Conservation (phyloP, 2,797 vertebrate genomes). For the Champsocephalus esox region DNA sequence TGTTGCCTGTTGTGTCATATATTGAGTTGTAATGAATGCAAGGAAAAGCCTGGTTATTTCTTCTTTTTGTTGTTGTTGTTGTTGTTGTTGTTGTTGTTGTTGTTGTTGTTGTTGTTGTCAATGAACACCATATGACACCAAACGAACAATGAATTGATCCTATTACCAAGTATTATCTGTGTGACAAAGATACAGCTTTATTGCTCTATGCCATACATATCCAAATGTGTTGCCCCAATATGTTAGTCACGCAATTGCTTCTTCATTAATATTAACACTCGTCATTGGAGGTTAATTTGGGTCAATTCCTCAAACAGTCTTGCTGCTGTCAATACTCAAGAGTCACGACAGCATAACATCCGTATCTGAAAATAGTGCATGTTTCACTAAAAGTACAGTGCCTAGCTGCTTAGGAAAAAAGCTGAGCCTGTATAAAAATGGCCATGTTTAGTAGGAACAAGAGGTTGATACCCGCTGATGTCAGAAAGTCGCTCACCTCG, state of each 20-base stretch:
- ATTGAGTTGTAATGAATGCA: neutral
- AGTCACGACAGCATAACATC: neutral
- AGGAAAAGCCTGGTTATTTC: neutral
- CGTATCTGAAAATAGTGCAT: neutral
- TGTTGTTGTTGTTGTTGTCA: neutral
- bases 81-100: neutral
- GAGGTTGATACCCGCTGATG: neutral
- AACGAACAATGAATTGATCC: neutral
- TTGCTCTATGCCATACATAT: neutral
- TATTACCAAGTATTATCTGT: neutral
- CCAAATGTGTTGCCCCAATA: neutral
- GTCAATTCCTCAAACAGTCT: neutral
- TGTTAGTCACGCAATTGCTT: neutral
- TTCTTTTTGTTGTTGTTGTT: neutral
- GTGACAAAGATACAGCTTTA: neutral
- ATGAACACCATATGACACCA: neutral
- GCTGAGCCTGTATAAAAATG: neutral
- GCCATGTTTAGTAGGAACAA: neutral
- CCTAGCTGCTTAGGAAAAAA: constrained; percentile 3
- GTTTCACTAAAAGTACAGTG: constrained; percentile 12
- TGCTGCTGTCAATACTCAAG: neutral
- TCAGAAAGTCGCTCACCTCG: too few species aligned
- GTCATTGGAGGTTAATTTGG: neutral
- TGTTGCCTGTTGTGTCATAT: constrained; percentile 3
- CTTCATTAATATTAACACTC: neutral